A percentile compares a stretch with the other conserved stretches of the same genome.
Conservation (phyloP, 92 coral and sea anemone species). For the Umimayanthus chanpuru region DNA sequence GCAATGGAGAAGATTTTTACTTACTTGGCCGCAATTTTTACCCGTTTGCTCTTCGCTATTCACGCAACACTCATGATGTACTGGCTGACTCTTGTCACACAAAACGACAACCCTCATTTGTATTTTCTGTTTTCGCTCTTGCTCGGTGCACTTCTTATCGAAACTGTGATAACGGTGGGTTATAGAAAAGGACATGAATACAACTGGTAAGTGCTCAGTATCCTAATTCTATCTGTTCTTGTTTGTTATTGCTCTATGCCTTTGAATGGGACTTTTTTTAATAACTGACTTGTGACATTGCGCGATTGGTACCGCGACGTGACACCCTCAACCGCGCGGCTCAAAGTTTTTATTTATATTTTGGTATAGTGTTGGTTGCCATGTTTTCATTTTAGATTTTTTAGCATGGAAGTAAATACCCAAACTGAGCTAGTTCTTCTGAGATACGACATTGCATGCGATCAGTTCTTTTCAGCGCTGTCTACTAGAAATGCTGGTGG, state of each 20-base stretch:
- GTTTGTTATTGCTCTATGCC: background rate
- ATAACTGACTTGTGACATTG: background rate
- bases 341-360: background rate
- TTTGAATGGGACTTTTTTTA: background rate
- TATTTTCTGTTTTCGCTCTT: conserved; percentile 71
- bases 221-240: background rate
- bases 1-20: conserved; percentile 88
- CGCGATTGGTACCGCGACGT: background rate
- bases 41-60: conserved; percentile 78
- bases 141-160: conserved; percentile 70
- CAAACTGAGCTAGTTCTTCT: background rate
- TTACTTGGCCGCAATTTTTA: conserved; percentile 84
- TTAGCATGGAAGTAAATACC: background rate
- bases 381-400: background rate
- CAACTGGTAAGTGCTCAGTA: conserved; percentile 70
- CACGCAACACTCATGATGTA: conserved; percentile 84
- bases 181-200: conserved; percentile 91
- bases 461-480: background rate
- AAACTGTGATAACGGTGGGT: conserved; percentile 82
- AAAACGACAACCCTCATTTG: conserved; percentile 41
- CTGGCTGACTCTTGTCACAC: conserved; percentile 80
- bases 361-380: background rate
- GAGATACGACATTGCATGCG: background rate
- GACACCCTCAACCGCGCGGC: background rate
- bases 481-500: background rate